Evolutionary conservation across 2,888 invertebrate genomes (phyloP).

Genomic region (Macrosoma leucophasiata): DNA sequence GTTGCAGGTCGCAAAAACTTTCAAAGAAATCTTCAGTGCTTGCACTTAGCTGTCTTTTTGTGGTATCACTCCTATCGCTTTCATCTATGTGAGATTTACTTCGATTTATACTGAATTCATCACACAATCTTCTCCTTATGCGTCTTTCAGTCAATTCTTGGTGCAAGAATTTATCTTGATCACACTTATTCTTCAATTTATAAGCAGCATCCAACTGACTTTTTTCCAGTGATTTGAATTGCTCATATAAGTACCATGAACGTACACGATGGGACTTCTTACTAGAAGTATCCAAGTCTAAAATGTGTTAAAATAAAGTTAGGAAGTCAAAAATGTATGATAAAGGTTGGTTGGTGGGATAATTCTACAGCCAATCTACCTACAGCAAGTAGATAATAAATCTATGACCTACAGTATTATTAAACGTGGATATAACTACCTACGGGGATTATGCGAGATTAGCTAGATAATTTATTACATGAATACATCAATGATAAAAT

Average conservation of each 20-base stretch:
- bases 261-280: constrained; percentile 54
- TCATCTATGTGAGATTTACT: constrained; percentile 36
- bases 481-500: background rate
- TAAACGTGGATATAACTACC: too few relatives aligned
- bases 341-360: too few relatives aligned
- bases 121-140: constrained; percentile 45
- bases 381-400: too few relatives aligned
- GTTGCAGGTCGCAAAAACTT: constrained; percentile 43
- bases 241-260: constrained; percentile 67
- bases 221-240: constrained; percentile 56
- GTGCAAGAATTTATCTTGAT: constrained; percentile 49
- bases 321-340: too few relatives aligned
- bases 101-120: constrained; percentile 36
- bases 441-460: too few relatives aligned
- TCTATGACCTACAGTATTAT: too few relatives aligned
- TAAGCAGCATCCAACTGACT: constrained; percentile 53
- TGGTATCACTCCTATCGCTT: constrained; percentile 27
- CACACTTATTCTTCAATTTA: constrained; percentile 45
- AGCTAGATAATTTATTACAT: too few relatives aligned
- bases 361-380: too few relatives aligned
- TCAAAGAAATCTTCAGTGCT: constrained; percentile 50
- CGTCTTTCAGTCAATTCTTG: constrained; percentile 52
- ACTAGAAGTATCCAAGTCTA: constrained; percentile 44
- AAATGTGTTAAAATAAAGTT: constrained; percentile 17
- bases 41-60: constrained; percentile 30